phyloP scores from a whole-genome alignment of 2,113 vertebrate genomes.

The Dromas ardeola region DNA sequence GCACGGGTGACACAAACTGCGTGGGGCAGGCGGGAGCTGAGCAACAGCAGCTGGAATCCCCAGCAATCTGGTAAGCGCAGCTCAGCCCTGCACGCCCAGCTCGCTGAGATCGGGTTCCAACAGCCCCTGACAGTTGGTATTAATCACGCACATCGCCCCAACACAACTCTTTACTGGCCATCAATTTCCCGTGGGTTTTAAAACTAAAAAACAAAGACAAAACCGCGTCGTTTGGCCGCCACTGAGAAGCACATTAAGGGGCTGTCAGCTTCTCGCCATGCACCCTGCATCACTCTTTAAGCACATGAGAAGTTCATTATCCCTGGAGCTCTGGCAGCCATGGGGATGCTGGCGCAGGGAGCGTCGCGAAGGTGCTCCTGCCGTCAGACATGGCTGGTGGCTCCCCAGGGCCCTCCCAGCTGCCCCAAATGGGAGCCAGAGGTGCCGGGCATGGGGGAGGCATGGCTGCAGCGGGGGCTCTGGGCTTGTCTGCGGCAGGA shows the following conservation, averaged over 20 bases:
- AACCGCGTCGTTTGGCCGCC: conserved; percentile 72
- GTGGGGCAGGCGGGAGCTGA: conserved; percentile 43
- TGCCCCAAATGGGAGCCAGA: fast-evolving
- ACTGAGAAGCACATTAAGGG: conserved; percentile 86
- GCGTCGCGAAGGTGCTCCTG: conserved; percentile 16
- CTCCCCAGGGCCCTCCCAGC: neutral
- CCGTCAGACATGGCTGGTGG: neutral
- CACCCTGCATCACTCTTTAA: conserved; percentile 88
- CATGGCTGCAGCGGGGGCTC: neutral
- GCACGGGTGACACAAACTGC: conserved; percentile 26
- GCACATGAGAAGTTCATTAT: conserved; percentile 91
- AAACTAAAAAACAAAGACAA: conserved; percentile 77
- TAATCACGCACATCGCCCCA: conserved; percentile 82
- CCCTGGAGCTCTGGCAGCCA: conserved; percentile 76
- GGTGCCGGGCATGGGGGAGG: fast-evolving
- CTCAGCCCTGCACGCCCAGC: neutral
- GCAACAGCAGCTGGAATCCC: conserved; percentile 23
- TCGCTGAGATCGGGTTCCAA: conserved; percentile 57
- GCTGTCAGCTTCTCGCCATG: conserved; percentile 84
- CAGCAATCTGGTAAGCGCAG: neutral
- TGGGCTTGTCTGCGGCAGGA: fast-evolving
- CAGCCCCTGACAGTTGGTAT: conserved; percentile 84
- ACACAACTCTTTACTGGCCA: conserved; percentile 85
- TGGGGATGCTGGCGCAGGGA: conserved; percentile 49
- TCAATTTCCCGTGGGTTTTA: conserved; percentile 81